Evolutionary conservation across 2,113 vertebrate genomes (phyloP).

Genomic region (Perca schrenkii): DNA sequence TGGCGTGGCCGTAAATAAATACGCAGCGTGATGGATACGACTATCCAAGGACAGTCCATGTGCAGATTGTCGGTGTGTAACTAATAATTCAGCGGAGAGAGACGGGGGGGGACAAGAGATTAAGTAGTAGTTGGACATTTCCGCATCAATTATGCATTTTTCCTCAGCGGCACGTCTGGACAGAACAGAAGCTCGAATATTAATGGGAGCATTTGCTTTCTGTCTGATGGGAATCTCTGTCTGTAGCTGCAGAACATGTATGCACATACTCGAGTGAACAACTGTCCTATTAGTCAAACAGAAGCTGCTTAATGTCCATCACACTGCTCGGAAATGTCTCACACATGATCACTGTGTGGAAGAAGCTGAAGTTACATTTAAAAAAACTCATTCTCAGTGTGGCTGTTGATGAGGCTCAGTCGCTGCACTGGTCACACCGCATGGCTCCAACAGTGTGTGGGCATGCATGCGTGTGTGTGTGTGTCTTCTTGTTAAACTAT

Average conservation of each 20-base stretch:
- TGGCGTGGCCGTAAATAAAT: neutral
- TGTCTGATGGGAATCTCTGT: slow-evolving; percentile 7
- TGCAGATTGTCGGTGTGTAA: neutral
- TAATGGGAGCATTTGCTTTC: slow-evolving; percentile 18
- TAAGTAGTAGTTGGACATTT: slow-evolving; percentile 40
- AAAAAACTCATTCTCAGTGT: neutral
- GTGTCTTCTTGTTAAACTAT: neutral
- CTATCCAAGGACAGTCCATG: neutral
- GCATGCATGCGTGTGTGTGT: neutral
- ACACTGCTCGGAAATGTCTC: neutral
- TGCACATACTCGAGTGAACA: neutral
- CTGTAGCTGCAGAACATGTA: neutral
- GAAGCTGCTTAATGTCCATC: slow-evolving; percentile 24
- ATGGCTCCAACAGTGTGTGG: neutral
- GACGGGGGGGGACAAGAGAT: no score
- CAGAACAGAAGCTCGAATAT: slow-evolving; percentile 54
- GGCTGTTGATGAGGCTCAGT: neutral
- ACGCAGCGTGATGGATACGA: neutral
- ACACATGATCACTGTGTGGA: neutral
- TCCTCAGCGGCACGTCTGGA: slow-evolving; percentile 38
- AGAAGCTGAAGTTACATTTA: neutral
- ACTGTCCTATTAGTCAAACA: slow-evolving; percentile 9
- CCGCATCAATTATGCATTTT: slow-evolving; percentile 63
- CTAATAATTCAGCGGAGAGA: slow-evolving; percentile 21
- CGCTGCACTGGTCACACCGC: neutral